phyloP scores from a whole-genome alignment of 2,113 vertebrate species.

The Boleophthalmus pectinirostris region DNA sequence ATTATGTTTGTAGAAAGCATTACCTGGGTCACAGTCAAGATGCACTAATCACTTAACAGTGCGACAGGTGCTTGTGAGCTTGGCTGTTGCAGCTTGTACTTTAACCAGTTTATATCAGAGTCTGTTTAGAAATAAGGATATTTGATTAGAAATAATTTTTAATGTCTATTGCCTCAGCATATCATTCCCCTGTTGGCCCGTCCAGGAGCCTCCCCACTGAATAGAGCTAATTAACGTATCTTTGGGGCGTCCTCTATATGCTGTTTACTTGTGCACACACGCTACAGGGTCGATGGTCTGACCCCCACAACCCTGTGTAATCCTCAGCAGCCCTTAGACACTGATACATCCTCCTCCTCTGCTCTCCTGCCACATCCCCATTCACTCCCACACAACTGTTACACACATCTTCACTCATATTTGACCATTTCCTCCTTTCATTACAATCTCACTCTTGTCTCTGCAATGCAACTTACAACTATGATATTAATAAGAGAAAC shows the following conservation, averaged over 20 bases:
- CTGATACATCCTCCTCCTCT: constrained; percentile 73
- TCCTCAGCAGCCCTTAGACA: constrained; percentile 74
- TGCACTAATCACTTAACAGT: neutral
- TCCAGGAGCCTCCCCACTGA: constrained; percentile 78
- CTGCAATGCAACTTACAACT: neutral
- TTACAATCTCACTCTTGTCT: neutral
- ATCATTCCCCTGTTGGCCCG: constrained; percentile 80
- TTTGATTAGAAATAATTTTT: constrained; percentile 8
- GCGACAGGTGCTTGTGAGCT: neutral
- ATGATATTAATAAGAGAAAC: neutral
- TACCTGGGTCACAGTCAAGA: neutral
- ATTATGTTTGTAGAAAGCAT: neutral
- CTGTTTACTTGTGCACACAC: constrained; percentile 92
- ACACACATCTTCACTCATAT: constrained; percentile 3
- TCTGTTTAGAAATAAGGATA: neutral
- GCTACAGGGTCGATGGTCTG: constrained; percentile 82
- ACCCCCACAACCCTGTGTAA: constrained; percentile 72
- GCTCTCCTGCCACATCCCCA: constrained; percentile 14
- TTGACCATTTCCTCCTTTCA: constrained; percentile 9
- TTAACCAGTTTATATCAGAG: neutral
- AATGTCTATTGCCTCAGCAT: constrained; percentile 78
- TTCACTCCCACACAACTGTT: constrained; percentile 12
- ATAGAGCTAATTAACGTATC: constrained; percentile 86
- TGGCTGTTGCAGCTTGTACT: neutral
- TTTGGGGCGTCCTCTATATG: constrained; percentile 62